Conservation (phyloP, 2,888 invertebrate genomes). For the Gandaritis pyraliata region DNA sequence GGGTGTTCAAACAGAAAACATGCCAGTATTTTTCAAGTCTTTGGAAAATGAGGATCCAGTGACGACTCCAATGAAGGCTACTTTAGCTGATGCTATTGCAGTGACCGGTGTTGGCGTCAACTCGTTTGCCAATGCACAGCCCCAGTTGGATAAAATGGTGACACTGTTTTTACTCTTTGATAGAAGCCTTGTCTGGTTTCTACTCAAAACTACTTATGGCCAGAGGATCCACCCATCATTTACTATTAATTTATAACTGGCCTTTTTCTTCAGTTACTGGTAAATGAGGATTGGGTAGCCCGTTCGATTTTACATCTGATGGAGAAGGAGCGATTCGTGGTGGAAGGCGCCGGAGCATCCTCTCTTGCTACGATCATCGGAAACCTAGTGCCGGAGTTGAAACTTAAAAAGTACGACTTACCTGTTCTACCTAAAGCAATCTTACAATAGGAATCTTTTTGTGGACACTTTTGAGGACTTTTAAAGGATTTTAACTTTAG, state of each 20-base stretch:
- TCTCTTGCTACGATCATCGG: conserved; percentile 92
- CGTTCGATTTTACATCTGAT: conserved; percentile 90
- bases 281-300: conserved; percentile 92
- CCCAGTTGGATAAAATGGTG: conserved; percentile 91
- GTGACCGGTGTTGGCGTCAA: conserved; percentile 93
- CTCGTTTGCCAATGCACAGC: conserved; percentile 88
- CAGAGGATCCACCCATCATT: too few relatives aligned
- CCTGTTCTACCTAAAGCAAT: background rate
- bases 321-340: conserved; percentile 92
- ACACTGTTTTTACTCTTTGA: conserved; percentile 14
- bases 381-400: conserved; percentile 91
- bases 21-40: conserved; percentile 92
- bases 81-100: conserved; percentile 92
- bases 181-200: too few relatives aligned
- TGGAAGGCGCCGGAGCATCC: conserved; percentile 95
- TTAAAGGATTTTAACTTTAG: too few relatives aligned
- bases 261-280: conserved; percentile 83
- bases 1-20: conserved; percentile 95
- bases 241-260: background rate
- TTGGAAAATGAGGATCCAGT: conserved; percentile 87
- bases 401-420: conserved; percentile 86
- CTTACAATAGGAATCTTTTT: too few relatives aligned
- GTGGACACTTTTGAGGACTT: too few relatives aligned
- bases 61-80: conserved; percentile 84
- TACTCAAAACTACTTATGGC: too few relatives aligned